A percentile compares a stretch with the other conserved stretches of the same genome.
These are phyloP conservation scores for Drosophila fungiperda DNA, from an alignment of 2,888 invertebrate species.

Conservation along the genomic window DNA sequence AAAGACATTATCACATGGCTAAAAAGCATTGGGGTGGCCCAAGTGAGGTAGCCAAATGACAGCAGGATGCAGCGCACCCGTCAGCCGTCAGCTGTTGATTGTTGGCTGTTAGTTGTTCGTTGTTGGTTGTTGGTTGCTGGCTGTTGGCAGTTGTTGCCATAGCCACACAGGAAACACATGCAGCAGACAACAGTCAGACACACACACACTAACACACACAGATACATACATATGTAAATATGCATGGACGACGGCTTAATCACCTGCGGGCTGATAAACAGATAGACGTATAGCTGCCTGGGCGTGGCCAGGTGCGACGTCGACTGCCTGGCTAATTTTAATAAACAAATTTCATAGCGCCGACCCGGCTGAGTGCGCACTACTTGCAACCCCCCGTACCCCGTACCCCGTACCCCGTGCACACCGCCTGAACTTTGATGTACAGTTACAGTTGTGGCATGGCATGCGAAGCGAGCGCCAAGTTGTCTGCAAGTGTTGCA, in stretches of 20 bases:
- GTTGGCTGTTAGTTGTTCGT: constrained; percentile 28
- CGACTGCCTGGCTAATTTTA: constrained; percentile 73
- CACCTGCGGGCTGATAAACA: constrained; percentile 79
- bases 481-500: constrained; percentile 80
- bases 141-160: constrained; percentile 30
- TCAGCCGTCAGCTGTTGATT: constrained; percentile 31
- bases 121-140: constrained; percentile 13
- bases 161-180: constrained; percentile 38
- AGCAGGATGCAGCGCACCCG: constrained; percentile 74
- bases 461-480: constrained; percentile 64
- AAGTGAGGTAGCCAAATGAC: constrained; percentile 72
- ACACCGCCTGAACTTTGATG: constrained; percentile 40
- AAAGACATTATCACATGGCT: constrained; percentile 61
- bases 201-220: constrained; percentile 19
- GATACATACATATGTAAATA: constrained; percentile 32
- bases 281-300: constrained; percentile 34
- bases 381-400: constrained; percentile 17
- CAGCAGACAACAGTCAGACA: constrained; percentile 23
- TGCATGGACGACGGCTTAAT: constrained; percentile 72
- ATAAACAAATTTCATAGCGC: constrained; percentile 75
- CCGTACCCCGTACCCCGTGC: constrained; percentile 5
- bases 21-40: constrained; percentile 32
- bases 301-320: constrained; percentile 62
- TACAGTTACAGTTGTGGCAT: constrained; percentile 50
- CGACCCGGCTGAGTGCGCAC: constrained; percentile 4